phyloP scores from a whole-genome alignment of 2,797 vertebrate species.

The Alectoris magna region DNA sequence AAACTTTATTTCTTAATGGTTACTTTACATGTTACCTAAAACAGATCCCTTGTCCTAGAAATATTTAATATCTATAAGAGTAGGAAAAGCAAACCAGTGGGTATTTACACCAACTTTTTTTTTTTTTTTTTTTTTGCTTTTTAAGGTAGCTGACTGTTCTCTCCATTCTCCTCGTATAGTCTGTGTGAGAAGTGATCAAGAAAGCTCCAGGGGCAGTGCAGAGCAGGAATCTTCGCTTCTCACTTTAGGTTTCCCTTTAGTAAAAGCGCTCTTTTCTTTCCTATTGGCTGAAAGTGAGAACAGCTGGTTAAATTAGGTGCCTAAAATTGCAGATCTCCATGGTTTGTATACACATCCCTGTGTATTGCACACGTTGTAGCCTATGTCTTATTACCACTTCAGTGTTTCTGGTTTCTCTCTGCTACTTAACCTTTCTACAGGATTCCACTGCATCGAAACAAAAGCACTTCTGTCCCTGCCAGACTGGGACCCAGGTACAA shows the following conservation, averaged over 20 bases:
- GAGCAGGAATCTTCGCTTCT: background rate
- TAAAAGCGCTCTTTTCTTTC: background rate
- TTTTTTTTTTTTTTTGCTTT: too few relatives aligned
- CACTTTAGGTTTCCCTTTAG: background rate
- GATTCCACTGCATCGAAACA: conserved; percentile 4
- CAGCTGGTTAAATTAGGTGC: background rate
- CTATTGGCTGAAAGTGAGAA: background rate
- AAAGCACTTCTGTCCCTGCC: conserved; percentile 23
- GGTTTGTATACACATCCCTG: background rate
- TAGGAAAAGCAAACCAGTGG: background rate
- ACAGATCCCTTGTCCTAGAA: background rate
- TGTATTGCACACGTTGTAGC: background rate
- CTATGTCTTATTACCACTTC: background rate
- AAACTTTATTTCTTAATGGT: background rate
- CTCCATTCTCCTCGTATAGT: background rate
- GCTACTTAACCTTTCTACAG: conserved; percentile 5
- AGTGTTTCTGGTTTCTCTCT: background rate
- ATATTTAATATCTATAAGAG: background rate
- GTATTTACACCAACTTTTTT: too few relatives aligned
- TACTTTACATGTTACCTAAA: background rate
- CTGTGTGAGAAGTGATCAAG: background rate
- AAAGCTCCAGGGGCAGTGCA: background rate
- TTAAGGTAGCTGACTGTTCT: background rate
- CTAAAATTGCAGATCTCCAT: background rate
- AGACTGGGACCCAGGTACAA: background rate